These are phyloP conservation scores for Ips typographus DNA, from an alignment of 1,140 invertebrate species.

Conservation along the genomic window DNA sequence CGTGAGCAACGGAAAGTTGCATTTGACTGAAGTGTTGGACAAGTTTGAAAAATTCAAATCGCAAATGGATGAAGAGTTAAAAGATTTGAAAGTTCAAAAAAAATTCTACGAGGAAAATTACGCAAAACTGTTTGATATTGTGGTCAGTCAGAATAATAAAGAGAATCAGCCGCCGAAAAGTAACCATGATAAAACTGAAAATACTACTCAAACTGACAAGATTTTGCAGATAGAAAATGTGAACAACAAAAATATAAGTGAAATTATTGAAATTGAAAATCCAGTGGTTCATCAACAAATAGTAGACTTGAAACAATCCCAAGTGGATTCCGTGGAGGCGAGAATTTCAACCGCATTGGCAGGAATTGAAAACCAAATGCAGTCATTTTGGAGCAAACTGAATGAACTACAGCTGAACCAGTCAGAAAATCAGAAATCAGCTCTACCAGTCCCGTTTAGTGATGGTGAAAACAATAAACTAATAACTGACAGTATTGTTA, in stretches of 20 bases:
- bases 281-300: no score
- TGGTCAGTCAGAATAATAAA: constrained; percentile 29
- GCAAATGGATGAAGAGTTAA: constrained; percentile 47
- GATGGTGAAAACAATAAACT: not conserved
- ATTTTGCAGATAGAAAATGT: constrained; percentile 29
- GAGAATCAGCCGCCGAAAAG: constrained; percentile 27
- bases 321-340: constrained; percentile 25
- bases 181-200: constrained; percentile 23
- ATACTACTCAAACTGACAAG: constrained; percentile 39
- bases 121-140: constrained; percentile 45
- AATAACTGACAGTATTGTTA: not conserved
- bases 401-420: constrained; percentile 38
- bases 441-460: not conserved
- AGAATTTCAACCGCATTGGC: constrained; percentile 44
- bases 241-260: constrained; percentile 13
- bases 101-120: constrained; percentile 47
- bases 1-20: constrained; percentile 25
- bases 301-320: not conserved
- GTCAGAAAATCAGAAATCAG: constrained; percentile 17
- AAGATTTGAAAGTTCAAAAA: constrained; percentile 43
- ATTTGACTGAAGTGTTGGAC: constrained; percentile 41
- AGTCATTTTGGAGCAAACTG: constrained; percentile 46
- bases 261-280: constrained; percentile 22
- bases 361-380: constrained; percentile 48
- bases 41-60: constrained; percentile 48